phyloP scores from a whole-genome alignment of 2,113 vertebrate species.

The Dromas ardeola region DNA sequence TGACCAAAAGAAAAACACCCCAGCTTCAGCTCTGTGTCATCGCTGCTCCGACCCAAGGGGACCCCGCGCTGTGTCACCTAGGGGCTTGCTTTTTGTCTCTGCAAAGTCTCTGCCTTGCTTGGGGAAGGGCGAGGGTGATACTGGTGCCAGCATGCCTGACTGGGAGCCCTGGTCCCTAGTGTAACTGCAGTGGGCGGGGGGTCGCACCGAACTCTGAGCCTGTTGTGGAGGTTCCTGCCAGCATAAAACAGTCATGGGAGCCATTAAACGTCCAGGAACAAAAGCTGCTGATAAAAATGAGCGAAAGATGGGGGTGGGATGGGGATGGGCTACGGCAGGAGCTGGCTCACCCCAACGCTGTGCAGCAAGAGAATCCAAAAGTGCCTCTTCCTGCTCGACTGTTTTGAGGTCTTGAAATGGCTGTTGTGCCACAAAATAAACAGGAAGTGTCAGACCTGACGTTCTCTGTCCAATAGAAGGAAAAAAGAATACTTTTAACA shows the following conservation, averaged over 20 bases:
- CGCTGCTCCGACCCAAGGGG: background rate
- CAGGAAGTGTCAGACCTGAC: background rate
- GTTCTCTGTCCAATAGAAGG: accelerated
- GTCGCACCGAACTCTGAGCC: accelerated
- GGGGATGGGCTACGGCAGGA: background rate
- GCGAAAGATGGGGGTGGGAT: accelerated
- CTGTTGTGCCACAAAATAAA: background rate
- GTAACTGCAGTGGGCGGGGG: accelerated
- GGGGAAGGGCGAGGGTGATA: accelerated
- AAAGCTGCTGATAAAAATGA: accelerated
- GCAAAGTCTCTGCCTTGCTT: background rate
- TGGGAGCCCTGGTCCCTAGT: accelerated
- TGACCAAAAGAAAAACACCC: background rate
- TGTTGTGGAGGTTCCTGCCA: accelerated
- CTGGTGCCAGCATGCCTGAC: accelerated
- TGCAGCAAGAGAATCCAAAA: background rate
- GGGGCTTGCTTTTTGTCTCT: background rate
- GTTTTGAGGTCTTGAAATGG: background rate
- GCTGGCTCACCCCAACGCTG: accelerated
- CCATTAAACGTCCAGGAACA: accelerated
- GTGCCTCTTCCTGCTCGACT: background rate
- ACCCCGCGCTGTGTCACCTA: accelerated
- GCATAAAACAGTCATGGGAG: background rate
- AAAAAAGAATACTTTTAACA: background rate
- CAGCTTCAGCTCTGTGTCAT: background rate